A percentile compares a stretch with the other conserved stretches of the same genome.
Evolutionary conservation across 2,113 vertebrate species (phyloP).

Genomic region (Gymnarchus niloticus): DNA sequence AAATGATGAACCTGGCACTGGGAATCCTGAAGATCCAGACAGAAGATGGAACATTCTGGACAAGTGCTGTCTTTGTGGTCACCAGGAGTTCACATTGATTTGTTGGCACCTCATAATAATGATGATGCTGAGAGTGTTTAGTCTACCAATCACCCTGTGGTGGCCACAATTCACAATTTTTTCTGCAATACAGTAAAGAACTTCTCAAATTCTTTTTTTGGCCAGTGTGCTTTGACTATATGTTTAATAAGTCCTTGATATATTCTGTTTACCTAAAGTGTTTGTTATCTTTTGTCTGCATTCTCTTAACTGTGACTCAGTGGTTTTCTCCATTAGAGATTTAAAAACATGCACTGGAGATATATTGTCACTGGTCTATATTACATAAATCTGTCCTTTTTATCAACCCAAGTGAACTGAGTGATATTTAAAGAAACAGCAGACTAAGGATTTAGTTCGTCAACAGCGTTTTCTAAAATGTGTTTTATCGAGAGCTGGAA

Average conservation of each 20-base stretch:
- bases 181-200: not conserved
- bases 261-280: not conserved
- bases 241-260: not conserved
- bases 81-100: not conserved
- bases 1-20: not conserved
- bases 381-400: not conserved
- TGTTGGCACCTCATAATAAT: not conserved
- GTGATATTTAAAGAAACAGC: not conserved
- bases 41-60: not conserved
- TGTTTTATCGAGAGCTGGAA: not conserved
- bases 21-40: not conserved
- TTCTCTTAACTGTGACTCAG: not conserved
- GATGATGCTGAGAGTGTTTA: not conserved
- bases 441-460: not conserved
- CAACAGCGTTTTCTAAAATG: not conserved
- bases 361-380: not conserved
- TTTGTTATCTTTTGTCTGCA: not conserved
- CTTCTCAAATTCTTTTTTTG: not conserved
- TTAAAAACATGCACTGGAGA: not conserved
- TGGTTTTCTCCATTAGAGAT: not conserved
- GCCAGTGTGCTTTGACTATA: not conserved
- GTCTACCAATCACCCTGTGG: not conserved
- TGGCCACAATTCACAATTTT: not conserved
- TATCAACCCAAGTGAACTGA: not conserved
- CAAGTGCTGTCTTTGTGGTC: not conserved